These are phyloP conservation scores for Chascanopsetta lugubris DNA, from an alignment of 2,113 vertebrate genomes.

Conservation along the genomic window DNA sequence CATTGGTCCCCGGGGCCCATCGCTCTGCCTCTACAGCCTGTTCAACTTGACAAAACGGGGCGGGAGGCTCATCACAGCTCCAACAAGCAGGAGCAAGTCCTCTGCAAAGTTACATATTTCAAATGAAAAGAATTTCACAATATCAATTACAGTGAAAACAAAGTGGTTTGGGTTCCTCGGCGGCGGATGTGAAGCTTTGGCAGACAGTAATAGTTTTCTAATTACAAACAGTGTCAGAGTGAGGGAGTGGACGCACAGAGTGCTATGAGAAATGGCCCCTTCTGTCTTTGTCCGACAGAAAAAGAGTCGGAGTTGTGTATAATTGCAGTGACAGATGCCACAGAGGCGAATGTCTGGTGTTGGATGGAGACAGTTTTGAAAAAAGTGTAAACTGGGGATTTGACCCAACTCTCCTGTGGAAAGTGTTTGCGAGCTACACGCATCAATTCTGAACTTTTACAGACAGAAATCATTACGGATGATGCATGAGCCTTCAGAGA, in stretches of 20 bases:
- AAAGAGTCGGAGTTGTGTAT: constrained; percentile 44
- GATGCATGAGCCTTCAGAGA: not conserved
- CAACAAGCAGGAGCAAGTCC: constrained; percentile 64
- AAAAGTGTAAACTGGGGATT: constrained; percentile 44
- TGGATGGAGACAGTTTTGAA: constrained; percentile 49
- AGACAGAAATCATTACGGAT: not conserved
- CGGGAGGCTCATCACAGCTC: constrained; percentile 65
- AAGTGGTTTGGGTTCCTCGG: constrained; percentile 31
- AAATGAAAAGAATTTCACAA: constrained; percentile 55
- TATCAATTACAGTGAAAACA: constrained; percentile 58
- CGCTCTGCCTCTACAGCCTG: constrained; percentile 62
- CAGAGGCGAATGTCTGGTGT: constrained; percentile 62
- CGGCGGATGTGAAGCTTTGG: constrained; percentile 59
- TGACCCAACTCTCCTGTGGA: constrained; percentile 3
- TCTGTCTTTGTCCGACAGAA: constrained; percentile 69
- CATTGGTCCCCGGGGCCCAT: constrained; percentile 64
- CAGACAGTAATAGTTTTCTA: constrained; percentile 64
- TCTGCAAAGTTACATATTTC: constrained; percentile 62
- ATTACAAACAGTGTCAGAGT: constrained; percentile 59
- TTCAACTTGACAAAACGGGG: constrained; percentile 70
- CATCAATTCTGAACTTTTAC: not conserved
- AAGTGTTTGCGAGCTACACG: not conserved
- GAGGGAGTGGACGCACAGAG: constrained; percentile 51
- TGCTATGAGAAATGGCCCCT: constrained; percentile 57
- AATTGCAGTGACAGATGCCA: constrained; percentile 60